Evolutionary conservation across 2,113 vertebrate genomes (phyloP), one percentile per base, ranked within the genome.

Genomic region (Lates calcarifer): DNA sequence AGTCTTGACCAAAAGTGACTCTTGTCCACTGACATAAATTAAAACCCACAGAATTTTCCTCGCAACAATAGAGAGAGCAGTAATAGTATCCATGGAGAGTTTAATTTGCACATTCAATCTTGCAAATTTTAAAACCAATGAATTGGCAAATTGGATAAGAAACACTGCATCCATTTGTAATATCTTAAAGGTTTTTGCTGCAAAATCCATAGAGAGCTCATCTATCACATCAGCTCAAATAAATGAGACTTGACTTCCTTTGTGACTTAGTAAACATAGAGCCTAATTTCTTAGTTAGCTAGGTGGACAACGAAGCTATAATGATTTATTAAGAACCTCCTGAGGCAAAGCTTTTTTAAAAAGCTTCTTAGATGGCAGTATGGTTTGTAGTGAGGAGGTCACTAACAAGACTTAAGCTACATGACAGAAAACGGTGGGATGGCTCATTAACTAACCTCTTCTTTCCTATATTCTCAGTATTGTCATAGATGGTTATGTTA

Each of bases 111-210:
- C 74, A 61, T 79, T 74, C n/a, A 74, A 53, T 56, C 69, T 68
- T 63, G 35, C 57, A 79, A 31, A 74, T 79, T 79, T 74, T 56
- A 12, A 79, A 84, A 49, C 69, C 62, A 74, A 62, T 69, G 57
- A 79, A 47, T 68, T 79, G 69, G 56, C 14, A 84, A 79, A 84
- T 68, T 69, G 37, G 47, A 68, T 62, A 56, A 79, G 56, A 74
- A 74, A 55, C 68, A 62, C 26, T 0, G 43, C 56, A 63, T 76
- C 47, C 72, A 76, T 70, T 45, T 70, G 13, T 75, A 37, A 62
- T 70, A 76, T 47, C 47, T 76, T 55, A 69, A 73, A 73, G 68
- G 55, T 67, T 66, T 77, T 53, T 53, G 13, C 35, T 66, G 55
- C 20, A 66, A 60, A 66, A 61, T 29, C 45, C 55, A 53, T 10